Evolutionary conservation across 2,797 vertebrate species (phyloP), one percentile per base, ranked within the genome.

Genomic region (Nannoperca australis): DNA sequence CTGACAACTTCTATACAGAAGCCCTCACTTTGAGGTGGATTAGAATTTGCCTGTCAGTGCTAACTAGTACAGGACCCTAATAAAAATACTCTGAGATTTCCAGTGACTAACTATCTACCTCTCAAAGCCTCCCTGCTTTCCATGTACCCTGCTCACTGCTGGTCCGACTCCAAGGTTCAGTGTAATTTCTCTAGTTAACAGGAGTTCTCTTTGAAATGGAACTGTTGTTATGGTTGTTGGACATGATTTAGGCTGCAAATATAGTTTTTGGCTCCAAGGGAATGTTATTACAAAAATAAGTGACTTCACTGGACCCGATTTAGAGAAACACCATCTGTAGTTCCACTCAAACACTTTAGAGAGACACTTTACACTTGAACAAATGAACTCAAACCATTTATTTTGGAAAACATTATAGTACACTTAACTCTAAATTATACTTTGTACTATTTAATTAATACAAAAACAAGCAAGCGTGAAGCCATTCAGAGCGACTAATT

Each of bases 171-270:
- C 59, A 42, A 56, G 56, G 53, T 36, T 47, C 68, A 24, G n/a
- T 10, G 34, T 62, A 44, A 47, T 78, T 15, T 70, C 45, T 77
- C n/a, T 22, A 56, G 73, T 75, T 81, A 70, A 80, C 24, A 82
- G 32, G 36, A 69, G 10, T 30, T 81, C 15, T 68, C 73, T 82
- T 72, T 81, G 75, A 82, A 78, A 74, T 58, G 7, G 38, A 76
- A 63, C 63, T 40, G 54, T 56, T 49, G 78, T 80, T 73, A 42
- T 72, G 54, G 36, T 61, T 70, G 58, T 79, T 87, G 65, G 44
- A 74, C 72, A 70, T 56, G 44, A 66, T 86, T 81, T 77, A 36
- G 38, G 56, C 65, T 65, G 58, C 60, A 73, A 71, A 66, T 64
- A 81, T 53, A 66, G 42, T 42, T 27, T 50, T 75, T 60, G 56